Base-by-base conservation (phyloP, 1,140 invertebrate genomes). In the Hylyphantes graminicola region DNA sequence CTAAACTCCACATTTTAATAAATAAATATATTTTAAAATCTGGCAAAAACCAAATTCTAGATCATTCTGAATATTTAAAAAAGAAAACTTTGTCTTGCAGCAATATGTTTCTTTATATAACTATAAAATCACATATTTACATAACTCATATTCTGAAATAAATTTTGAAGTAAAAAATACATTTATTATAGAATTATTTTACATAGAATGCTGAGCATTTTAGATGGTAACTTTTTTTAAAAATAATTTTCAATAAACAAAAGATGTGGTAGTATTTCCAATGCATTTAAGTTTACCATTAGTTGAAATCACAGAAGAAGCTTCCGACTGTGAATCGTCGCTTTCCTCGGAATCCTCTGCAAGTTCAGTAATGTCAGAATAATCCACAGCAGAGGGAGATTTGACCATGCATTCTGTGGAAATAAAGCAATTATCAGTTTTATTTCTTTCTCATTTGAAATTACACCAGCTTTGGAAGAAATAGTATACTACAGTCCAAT, bases 331-430 rank as follows among this genome's bases (percentile, higher is more conserved):
- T 19, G 63, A 11, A 13, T 63, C 68, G 17, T 64, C 48, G 61
- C 19, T 65, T 15, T 70, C 15, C 9, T 83, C 80, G 21, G 53
- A 17, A 85, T 98, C 97, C 82, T 97, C 96, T 2, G 94, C 96
- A 57, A 95, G 89, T 91, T 98, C 96, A 87, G 92, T 95, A 85
- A 98, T 97, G 89, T 98, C 97, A 83, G 95, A 98, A 90, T 95
- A 98, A 90, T 98, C 97, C 21, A 96, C 91, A 12, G 96, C 97
- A 50, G 93, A 93, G 6, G 94, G 93, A 86, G 94, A 93, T 88
- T 95, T 95, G 7, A 87, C 59, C 2, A 35, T 12, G 59, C 61
- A 84, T 55, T 86, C 84, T 86, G n/a, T 53, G 87, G 90, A 35
- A 35, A 35, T 1, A 35, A 35, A 35, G 1, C 35, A 35, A 35